Percentiles rank a stretch among this genome's conserved stretches.
phyloP scores from a whole-genome alignment of 2,113 vertebrate species.

The Petromus typicus region DNA sequence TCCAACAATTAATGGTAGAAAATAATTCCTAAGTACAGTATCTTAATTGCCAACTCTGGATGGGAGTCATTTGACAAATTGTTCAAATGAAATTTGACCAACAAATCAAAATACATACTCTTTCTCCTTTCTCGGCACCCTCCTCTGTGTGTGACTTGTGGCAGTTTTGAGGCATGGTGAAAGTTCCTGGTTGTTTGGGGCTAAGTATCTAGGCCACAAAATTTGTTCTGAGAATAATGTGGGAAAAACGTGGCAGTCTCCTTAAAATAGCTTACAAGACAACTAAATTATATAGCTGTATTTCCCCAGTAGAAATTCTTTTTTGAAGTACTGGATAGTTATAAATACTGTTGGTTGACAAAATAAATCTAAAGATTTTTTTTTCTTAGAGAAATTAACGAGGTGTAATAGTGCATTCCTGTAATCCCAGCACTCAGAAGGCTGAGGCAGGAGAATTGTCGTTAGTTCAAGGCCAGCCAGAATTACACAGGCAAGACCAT shows the following conservation, averaged over 20 bases:
- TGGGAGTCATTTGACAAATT: not conserved
- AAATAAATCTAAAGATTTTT: conserved; percentile 73
- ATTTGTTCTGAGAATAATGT: conserved; percentile 42
- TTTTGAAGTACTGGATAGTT: conserved; percentile 61
- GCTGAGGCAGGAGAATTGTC: not conserved
- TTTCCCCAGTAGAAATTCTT: not conserved
- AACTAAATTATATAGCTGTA: not conserved
- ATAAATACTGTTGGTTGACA: conserved; percentile 78
- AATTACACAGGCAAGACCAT: not conserved
- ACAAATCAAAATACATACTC: not conserved
- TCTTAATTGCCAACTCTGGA: not conserved
- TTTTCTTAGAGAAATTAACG: conserved; percentile 58
- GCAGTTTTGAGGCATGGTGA: not conserved
- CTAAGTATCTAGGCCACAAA: not conserved
- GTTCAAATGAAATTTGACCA: not conserved
- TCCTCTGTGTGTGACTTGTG: not conserved
- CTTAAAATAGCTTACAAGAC: conserved; percentile 36
- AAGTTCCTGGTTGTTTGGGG: not conserved
- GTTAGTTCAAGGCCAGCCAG: not conserved
- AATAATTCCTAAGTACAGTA: not conserved
- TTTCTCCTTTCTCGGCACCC: not conserved
- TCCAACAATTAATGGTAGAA: not conserved
- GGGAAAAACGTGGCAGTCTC: not conserved
- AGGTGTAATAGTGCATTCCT: not conserved
- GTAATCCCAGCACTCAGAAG: not conserved